Conservation (phyloP, 37 sponge, comb jelly and placozoan species). For the Axinella damicornis region DNA sequence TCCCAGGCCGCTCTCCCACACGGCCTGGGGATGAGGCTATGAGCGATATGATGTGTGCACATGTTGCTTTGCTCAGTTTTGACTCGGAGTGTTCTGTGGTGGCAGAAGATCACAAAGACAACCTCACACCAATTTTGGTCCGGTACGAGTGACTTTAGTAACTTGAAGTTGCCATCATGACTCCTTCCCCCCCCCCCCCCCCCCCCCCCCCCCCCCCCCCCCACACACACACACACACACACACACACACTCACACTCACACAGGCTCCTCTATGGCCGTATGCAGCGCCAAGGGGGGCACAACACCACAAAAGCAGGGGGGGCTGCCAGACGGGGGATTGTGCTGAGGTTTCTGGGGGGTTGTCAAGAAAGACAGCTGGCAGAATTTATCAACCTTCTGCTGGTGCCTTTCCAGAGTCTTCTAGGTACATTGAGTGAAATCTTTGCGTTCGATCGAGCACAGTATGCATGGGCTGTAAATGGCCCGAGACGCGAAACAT, state of each 20-base stretch:
- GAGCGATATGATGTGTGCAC: no score
- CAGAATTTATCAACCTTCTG: slow-evolving; percentile 62
- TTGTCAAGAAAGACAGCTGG: slow-evolving; percentile 63
- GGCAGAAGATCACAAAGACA: slow-evolving; percentile 57
- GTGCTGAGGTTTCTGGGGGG: slow-evolving; percentile 76
- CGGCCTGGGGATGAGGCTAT: no score
- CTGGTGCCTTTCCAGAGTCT: slow-evolving; percentile 48
- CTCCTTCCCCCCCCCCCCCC: background rate
- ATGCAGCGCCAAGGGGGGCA: slow-evolving; percentile 60
- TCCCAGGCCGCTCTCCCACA: no score
- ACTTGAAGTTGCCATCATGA: background rate
- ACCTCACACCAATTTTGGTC: slow-evolving; percentile 73
- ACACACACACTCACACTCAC: background rate
- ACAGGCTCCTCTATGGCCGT: slow-evolving; percentile 78
- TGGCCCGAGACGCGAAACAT: background rate
- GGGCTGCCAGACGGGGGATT: slow-evolving; percentile 36
- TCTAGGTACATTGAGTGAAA: no score
- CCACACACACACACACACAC: background rate
- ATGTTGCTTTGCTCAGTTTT: slow-evolving; percentile 20
- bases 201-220: background rate
- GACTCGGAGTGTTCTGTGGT: slow-evolving; percentile 58
- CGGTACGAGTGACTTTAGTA: slow-evolving; percentile 42
- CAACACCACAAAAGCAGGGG: slow-evolving; percentile 50
- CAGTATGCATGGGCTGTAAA: background rate
- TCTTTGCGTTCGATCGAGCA: no score